These are phyloP conservation scores for Zapornia atra DNA, from an alignment of 2,113 vertebrate species.

Conservation along the genomic window DNA sequence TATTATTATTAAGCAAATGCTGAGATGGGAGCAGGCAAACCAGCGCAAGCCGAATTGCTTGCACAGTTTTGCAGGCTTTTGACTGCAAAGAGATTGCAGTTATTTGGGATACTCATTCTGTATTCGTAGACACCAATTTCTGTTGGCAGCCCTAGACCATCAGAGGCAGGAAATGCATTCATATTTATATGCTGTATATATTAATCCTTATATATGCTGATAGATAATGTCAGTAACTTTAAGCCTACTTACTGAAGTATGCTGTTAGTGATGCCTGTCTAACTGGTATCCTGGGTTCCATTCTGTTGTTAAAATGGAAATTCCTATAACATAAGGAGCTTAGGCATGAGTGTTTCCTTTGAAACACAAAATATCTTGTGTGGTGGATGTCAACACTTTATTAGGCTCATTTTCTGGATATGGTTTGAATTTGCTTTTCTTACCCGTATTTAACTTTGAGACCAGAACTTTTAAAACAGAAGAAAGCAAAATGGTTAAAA, in stretches of 20 bases:
- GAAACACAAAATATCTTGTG: not conserved
- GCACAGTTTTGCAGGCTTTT: not conserved
- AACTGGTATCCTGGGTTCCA: not conserved
- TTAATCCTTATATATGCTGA: not conserved
- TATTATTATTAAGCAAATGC: not conserved
- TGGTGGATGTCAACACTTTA: not conserved
- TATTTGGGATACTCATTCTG: not conserved
- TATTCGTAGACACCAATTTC: not conserved
- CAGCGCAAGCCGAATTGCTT: accelerated
- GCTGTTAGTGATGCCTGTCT: not conserved
- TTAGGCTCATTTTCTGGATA: not conserved
- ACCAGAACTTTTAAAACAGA: not conserved
- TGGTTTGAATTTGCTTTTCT: not conserved
- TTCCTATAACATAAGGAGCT: not conserved
- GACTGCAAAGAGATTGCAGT: not conserved
- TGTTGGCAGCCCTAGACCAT: not conserved
- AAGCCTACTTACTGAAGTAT: not conserved
- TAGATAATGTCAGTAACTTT: not conserved
- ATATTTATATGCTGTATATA: not conserved
- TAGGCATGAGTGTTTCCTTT: not conserved
- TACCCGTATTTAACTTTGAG: not conserved
- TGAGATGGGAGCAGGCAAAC: not conserved
- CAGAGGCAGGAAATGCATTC: not conserved
- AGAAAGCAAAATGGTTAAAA: not conserved
- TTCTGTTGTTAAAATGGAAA: not conserved